A percentile compares a stretch with the other conserved stretches of the same genome.
phyloP scores from a whole-genome alignment of 2,113 vertebrate species.

The Poecilia latipinna region DNA sequence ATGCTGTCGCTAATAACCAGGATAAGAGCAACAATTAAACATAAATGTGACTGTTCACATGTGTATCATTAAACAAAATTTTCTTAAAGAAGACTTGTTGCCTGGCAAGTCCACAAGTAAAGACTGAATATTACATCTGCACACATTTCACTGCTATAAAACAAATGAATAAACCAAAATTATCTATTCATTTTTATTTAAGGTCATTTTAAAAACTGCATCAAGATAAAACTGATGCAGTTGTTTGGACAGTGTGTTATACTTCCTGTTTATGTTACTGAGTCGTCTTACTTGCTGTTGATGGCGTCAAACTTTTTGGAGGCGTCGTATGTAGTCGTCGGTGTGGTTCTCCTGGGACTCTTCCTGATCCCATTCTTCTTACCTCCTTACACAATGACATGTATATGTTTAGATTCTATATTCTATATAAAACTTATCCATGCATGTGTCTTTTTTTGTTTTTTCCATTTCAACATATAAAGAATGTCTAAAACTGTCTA shows the following conservation, averaged over 20 bases:
- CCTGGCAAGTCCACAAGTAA: background rate
- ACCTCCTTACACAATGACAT: background rate
- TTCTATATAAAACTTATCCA: background rate
- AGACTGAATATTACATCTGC: background rate
- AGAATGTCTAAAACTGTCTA: too few species aligned
- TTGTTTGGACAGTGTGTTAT: background rate
- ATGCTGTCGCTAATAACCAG: too few species aligned
- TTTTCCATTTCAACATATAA: too few species aligned
- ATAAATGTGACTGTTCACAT: background rate
- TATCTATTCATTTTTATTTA: too few species aligned
- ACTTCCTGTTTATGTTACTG: background rate
- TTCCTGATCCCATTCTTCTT: slow-evolving; percentile 21
- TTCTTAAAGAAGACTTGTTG: background rate
- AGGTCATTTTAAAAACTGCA: background rate
- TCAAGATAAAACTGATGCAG: background rate
- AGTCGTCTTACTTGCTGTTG: slow-evolving; percentile 41
- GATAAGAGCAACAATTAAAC: background rate
- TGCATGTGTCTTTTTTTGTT: too few species aligned
- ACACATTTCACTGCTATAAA: too few species aligned
- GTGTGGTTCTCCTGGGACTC: slow-evolving; percentile 32
- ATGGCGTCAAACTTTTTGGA: slow-evolving; percentile 22
- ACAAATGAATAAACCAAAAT: too few species aligned
- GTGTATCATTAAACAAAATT: background rate
- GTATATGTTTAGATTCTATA: too few species aligned
- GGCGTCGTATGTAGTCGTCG: slow-evolving; percentile 22